Evolutionary conservation across 1,140 invertebrate genomes (phyloP), one percentile per base, ranked within the genome.

Genomic region (Drosophila mauritiana): DNA sequence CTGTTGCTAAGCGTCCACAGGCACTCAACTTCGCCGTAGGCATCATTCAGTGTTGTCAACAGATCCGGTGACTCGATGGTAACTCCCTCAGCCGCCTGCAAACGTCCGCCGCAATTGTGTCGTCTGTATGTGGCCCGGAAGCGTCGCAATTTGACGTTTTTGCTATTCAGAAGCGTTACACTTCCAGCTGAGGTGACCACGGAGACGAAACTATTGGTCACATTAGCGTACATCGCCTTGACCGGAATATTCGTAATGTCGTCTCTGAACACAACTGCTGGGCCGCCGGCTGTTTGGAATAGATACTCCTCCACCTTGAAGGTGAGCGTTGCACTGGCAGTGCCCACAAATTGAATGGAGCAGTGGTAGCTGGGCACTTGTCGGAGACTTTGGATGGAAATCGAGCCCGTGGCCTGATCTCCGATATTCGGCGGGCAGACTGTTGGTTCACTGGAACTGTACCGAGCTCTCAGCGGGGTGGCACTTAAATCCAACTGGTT

Each of bases 341-440:
- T 48, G 0, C 46, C 43, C 8, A 40, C 27, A 36, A 92, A 88
- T 0, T 48, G 22, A 2, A 83, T 34, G 1, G 4, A 49, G 49
- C 91, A 92, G 22, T 59, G 80, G 52, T 78, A 92, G 7, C 12
- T 42, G 2, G 51, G 12, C 25, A 75, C 12, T 8, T 52, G 22
- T 15, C 27, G 10, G 0, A 86, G 49, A 5, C 39, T 25, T 53
- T 67, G 52, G 8, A 79, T 73, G 6, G 73, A 52, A 1, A 91
- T 7, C 0, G 31, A 39, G 12, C 90, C 90, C 1, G 39, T 15
- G 1, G 61, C 43, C n/a, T 70, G 57, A 4, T 57, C 51, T 2
- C 59, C 73, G 8, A 92, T 91, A 48, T 92, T 52, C 0, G 64
- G 51, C 1, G 91, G 91, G 34, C 91, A 92, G 0, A 36, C 22